A percentile compares a stretch with the other conserved stretches of the same genome.
Conservation (phyloP, 2,888 invertebrate genomes). For the Nymphalis urticae region DNA sequence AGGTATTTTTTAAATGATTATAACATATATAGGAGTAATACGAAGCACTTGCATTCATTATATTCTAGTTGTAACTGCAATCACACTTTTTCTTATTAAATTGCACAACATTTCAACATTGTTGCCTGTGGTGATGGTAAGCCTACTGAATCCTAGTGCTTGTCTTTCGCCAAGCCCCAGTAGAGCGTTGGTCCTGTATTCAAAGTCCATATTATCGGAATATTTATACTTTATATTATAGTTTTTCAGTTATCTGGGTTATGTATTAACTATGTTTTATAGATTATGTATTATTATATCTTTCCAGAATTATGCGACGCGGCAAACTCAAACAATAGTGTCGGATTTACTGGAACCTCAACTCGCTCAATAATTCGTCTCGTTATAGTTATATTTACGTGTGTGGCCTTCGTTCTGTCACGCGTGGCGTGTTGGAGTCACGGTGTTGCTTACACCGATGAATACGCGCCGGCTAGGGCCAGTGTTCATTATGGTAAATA, state of each 20-base stretch:
- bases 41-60: background rate
- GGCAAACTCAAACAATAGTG: constrained; percentile 22
- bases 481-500: constrained; percentile 38
- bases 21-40: constrained; percentile 33
- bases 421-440: constrained; percentile 37
- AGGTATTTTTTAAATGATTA: constrained; percentile 17
- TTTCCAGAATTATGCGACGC: constrained; percentile 39
- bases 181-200: too few relatives aligned
- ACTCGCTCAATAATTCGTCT: constrained; percentile 22
- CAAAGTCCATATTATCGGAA: too few relatives aligned
- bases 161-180: too few relatives aligned
- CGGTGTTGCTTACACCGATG: constrained; percentile 38
- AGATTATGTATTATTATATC: background rate
- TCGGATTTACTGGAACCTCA: constrained; percentile 1
- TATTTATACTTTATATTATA: too few relatives aligned
- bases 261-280: background rate
- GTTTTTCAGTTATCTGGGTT: background rate
- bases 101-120: too few relatives aligned
- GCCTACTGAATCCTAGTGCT: too few relatives aligned
- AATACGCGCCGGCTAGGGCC: constrained; percentile 36
- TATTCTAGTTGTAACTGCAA: too few relatives aligned
- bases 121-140: too few relatives aligned
- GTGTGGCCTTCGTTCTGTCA: constrained; percentile 26
- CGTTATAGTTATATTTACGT: constrained; percentile 23
- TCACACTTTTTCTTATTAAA: too few relatives aligned